These are phyloP conservation scores for Cepphus grylle DNA, from an alignment of 2,113 vertebrate genomes.

Conservation along the genomic window DNA sequence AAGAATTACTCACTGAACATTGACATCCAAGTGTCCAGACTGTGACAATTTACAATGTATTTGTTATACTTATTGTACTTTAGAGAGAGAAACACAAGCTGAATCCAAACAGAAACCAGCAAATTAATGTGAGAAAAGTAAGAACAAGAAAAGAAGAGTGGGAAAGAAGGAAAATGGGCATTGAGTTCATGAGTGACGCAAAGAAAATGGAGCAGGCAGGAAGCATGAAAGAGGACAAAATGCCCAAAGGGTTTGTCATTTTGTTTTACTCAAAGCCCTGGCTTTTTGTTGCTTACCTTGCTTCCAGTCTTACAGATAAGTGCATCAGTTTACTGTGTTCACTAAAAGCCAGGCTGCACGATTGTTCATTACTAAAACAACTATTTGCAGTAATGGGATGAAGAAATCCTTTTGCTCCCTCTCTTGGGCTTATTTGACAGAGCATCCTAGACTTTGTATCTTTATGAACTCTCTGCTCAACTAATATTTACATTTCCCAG, in stretches of 20 bases:
- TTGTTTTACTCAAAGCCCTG: constrained; percentile 61
- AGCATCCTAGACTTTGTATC: constrained; percentile 32
- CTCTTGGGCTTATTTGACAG: constrained; percentile 37
- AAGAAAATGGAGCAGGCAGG: constrained; percentile 75
- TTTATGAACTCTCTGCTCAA: constrained; percentile 57
- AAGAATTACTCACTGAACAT: not conserved
- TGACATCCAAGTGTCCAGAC: not conserved
- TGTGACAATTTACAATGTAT: not conserved
- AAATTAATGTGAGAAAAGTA: constrained; percentile 80
- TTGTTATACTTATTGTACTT: constrained; percentile 71
- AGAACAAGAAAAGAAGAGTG: constrained; percentile 81
- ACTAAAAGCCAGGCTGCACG: constrained; percentile 25
- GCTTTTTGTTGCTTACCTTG: constrained; percentile 61
- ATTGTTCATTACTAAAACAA: constrained; percentile 60
- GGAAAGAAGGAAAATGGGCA: constrained; percentile 83
- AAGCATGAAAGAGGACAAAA: constrained; percentile 70
- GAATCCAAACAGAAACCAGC: constrained; percentile 77
- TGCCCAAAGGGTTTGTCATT: constrained; percentile 77
- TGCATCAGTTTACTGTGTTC: constrained; percentile 31
- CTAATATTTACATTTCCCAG: constrained; percentile 50
- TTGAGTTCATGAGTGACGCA: constrained; percentile 82
- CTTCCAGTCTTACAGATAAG: constrained; percentile 59
- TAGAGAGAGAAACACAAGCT: constrained; percentile 82
- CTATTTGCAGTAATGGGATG: not conserved
- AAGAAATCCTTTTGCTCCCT: constrained; percentile 15